Base-by-base conservation (phyloP, 2,797 vertebrate species). In the Paratrypauchen microcephalus region DNA sequence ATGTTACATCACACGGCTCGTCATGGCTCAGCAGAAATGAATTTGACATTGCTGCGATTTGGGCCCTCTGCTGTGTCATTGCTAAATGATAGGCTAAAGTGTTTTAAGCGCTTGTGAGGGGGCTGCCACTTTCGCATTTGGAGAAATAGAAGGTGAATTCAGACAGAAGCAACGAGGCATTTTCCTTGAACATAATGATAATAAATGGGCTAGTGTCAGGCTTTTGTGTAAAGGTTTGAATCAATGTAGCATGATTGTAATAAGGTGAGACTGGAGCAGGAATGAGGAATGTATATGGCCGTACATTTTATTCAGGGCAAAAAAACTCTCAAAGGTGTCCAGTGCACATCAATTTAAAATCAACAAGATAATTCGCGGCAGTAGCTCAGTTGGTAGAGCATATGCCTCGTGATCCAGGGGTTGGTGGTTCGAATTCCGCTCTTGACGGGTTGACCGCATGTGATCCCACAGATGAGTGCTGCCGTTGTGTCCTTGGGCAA, bases 1-100 rank as follows among this genome's bases (percentile, higher is more conserved):
- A 26, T 41, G 64, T 77, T 83, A 68, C 59, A 72, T 76, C 70
- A 77, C 45, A 7, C 65, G 18, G n/a, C 6, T 28, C 12, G 57
- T 73, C 72, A 58, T 47, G 41, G 50, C 50, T 2, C 2, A 63
- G 67, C 71, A 41, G 73, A 39, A 76, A 69, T 58, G 4, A 65
- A 56, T 75, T 71, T 48, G 66, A 77, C 65, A 56, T 16, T 69
- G 68, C 9, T 60, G 45, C 24, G 23, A 52, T 74, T 57, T 47
- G 57, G 23, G 63, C 28, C 24, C 55, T 73, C 60, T 52, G 62
- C 68, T 36, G 7, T 63, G 30, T 71, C 48, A 61, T 23, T 57
- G 45, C 45, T 54, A 19, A 62, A 47, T 50, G 52, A 70, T 72
- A 32, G 1, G 48, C 26, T 64, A n/a, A 68, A 50, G 52, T 59